phyloP scores from a whole-genome alignment of 1,140 invertebrate genomes.

The Listronotus oregonensis region DNA sequence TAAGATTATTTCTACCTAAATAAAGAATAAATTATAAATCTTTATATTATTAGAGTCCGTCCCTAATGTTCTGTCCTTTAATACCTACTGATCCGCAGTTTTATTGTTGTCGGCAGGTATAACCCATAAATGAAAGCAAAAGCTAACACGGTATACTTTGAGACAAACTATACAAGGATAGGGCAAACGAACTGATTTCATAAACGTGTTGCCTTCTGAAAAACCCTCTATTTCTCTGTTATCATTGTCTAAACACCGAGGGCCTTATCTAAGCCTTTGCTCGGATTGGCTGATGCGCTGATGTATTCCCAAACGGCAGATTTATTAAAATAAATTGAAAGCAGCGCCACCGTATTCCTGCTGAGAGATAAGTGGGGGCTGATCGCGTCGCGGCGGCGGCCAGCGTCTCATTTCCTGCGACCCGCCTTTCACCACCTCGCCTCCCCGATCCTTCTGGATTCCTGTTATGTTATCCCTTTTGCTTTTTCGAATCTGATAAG shows the following conservation, averaged over 20 bases:
- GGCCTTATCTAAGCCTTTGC: conserved; percentile 43
- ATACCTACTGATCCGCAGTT: too few relatives aligned
- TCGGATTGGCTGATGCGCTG: conserved; percentile 51
- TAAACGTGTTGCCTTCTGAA: too few relatives aligned
- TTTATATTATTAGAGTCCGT: too few relatives aligned
- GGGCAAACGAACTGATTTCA: too few relatives aligned
- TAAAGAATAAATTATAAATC: too few relatives aligned
- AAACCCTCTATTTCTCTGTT: conserved; percentile 1
- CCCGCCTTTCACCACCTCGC: neutral
- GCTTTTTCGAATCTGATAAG: too few relatives aligned
- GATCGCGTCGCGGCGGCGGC: conserved; percentile 41
- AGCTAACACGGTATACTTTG: too few relatives aligned
- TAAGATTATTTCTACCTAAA: too few relatives aligned
- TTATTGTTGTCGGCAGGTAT: too few relatives aligned
- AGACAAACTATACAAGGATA: too few relatives aligned
- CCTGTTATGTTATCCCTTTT: conserved; percentile 2
- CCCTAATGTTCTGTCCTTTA: too few relatives aligned
- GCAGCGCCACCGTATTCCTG: conserved; percentile 46
- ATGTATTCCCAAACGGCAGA: conserved; percentile 46
- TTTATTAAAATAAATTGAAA: conserved; percentile 54
- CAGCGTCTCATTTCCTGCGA: conserved; percentile 50
- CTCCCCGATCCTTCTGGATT: conserved; percentile 6
- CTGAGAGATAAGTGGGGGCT: conserved; percentile 45
- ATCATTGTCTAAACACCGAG: neutral
- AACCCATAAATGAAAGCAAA: too few relatives aligned